Evolutionary conservation across 2,797 vertebrate genomes (phyloP).

Genomic region (Anisognathus igniventris): DNA sequence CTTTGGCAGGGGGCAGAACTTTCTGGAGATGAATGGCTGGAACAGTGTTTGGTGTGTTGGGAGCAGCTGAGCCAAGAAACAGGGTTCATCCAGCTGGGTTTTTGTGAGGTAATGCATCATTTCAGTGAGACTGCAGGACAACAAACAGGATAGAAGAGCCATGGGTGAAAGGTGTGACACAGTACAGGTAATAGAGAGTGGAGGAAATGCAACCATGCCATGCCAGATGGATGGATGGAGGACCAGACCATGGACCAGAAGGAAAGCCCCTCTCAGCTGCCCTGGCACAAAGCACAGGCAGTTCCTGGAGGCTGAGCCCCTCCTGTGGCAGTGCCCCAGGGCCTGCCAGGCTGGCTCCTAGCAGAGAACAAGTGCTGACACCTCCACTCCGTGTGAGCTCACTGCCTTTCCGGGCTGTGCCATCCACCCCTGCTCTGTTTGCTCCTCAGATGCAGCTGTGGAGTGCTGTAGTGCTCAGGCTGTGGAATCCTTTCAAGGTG

Average conservation of each 20-base stretch:
- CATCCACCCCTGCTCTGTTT: background rate
- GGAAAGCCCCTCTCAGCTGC: background rate
- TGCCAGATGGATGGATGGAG: too few relatives aligned
- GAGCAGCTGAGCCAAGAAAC: background rate
- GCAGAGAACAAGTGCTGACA: background rate
- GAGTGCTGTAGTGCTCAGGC: background rate
- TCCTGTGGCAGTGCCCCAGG: background rate
- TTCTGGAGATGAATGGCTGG: background rate
- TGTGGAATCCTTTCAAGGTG: background rate
- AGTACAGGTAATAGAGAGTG: background rate
- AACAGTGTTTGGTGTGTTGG: background rate
- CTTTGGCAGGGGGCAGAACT: background rate
- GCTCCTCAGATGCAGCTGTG: fast-evolving
- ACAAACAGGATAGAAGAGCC: background rate
- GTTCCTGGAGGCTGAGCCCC: background rate
- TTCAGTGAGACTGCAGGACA: background rate
- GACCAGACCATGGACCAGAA: too few relatives aligned
- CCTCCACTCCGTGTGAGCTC: background rate
- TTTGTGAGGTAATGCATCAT: background rate
- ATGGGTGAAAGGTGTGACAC: background rate
- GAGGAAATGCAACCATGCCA: background rate
- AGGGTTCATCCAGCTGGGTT: background rate
- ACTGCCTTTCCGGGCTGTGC: background rate
- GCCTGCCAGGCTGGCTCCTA: background rate
- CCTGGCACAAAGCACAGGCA: background rate